Evolutionary conservation across 2,888 invertebrate genomes (phyloP), one percentile per base, ranked within the genome.

Genomic region (Pyrgus malvae): DNA sequence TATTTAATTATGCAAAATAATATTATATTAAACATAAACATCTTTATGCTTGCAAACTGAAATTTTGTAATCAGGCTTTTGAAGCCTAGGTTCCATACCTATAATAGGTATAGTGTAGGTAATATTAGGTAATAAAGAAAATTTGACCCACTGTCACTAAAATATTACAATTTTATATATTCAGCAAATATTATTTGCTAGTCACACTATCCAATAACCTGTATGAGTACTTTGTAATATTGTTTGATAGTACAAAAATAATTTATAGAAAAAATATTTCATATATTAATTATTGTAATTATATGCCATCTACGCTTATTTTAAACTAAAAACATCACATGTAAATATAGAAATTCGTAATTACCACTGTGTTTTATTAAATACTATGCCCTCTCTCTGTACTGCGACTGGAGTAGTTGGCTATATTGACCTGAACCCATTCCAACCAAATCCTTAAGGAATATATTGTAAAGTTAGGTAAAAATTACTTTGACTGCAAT

Each of bases 261-360:
- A 89, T 89, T 89, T 89, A 88, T 89, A 89, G 85, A 75, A 60
- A 81, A 84, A 87, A 83, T 83, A 79, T 84, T 81, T 86, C 83
- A 80, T 87, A 83, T 85, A 83, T 83, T 86, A 84, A 86, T 83
- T 82, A 54, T 54, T 65, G 78, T 87, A 87, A 87, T 88, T 86
- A 84, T 89, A 90, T 83, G 90, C 86, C 87, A 87, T 89, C 86
- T 89, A 90, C 89, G 90, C 89, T 90, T 90, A 90, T 90, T 90
- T 87, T 87, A 88, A 88, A 85, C 83, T 80, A 82, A 87, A 82
- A 87, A 86, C 84, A 85, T 86, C 88, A 87, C 87, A 77, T 90
- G 90, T 90, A 90, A 90, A 90, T 90, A 90, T 78, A 90, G 80
- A 83, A 89, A 83, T 81, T 85, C 83, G 79, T 87, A 88, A 89